A percentile compares a stretch with the other conserved stretches of the same genome.
phyloP scores from a whole-genome alignment of 2,113 vertebrate genomes.

The Lutjanus erythropterus region DNA sequence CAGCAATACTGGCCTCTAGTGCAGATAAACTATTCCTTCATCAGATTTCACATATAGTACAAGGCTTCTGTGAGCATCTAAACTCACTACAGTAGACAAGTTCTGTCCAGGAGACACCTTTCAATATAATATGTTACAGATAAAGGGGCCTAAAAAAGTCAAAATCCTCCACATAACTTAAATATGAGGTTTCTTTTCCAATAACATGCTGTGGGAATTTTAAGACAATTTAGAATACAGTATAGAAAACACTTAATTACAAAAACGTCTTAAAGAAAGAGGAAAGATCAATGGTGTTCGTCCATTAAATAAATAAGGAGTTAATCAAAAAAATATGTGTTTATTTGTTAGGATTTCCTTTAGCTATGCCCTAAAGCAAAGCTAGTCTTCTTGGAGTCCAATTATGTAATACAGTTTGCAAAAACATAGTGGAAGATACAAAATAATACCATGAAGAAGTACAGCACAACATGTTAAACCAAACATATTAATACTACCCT shows the following conservation, averaged over 20 bases:
- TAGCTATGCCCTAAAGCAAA: no score
- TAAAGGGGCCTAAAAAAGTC: background rate
- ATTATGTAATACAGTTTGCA: background rate
- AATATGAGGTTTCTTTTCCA: background rate
- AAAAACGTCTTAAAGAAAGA: background rate
- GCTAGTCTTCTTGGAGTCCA: no score
- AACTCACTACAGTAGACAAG: background rate
- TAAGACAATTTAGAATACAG: background rate
- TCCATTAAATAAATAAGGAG: background rate
- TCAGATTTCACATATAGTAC: no score
- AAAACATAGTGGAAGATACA: background rate
- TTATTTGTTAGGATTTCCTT: no score
- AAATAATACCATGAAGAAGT: background rate
- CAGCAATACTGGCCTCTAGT: conserved; percentile 24
- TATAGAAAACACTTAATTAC: background rate
- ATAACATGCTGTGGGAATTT: background rate
- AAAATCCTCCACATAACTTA: background rate
- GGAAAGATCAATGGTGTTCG: background rate
- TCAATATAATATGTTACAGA: background rate
- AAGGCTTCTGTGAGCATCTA: background rate
- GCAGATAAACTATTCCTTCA: conserved; percentile 14
- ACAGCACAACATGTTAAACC: background rate
- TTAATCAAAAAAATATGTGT: background rate
- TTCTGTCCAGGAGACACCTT: background rate
- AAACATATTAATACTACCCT: background rate